phyloP scores from a whole-genome alignment of 2,888 invertebrate species.

The Bombylius discolor region DNA sequence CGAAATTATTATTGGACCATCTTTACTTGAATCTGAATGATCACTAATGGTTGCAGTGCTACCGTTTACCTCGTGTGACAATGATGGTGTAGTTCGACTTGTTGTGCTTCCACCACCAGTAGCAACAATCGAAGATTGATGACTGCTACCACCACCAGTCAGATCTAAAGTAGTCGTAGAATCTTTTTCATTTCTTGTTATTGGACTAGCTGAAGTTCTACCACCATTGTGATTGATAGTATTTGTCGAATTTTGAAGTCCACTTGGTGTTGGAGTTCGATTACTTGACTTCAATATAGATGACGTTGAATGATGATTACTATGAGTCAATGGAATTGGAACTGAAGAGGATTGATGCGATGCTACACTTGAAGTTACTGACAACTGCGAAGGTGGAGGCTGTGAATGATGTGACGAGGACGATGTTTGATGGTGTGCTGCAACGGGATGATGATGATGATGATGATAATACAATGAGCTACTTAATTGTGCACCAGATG shows the following conservation, averaged over 20 bases:
- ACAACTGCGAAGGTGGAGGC: neutral
- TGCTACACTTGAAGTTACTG: constrained; percentile 19
- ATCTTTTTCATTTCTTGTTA: constrained; percentile 22
- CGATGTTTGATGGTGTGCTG: constrained; percentile 27
- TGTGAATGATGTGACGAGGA: constrained; percentile 11
- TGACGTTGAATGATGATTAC: constrained; percentile 2
- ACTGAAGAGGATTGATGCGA: constrained; percentile 14
- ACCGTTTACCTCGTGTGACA: constrained; percentile 24
- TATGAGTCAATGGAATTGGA: constrained; percentile 3
- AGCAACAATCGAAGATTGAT: neutral
- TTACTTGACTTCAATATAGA: constrained; percentile 3
- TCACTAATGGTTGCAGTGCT: constrained; percentile 16
- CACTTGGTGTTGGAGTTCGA: constrained; percentile 1
- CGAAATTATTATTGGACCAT: constrained; percentile 8
- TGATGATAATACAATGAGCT: constrained; percentile 28
- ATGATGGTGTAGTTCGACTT: constrained; percentile 17
- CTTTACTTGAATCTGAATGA: constrained; percentile 21
- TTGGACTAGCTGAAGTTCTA: constrained; percentile 27
- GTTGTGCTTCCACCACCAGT: constrained; percentile 12
- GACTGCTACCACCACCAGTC: constrained; percentile 16
- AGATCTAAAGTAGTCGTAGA: constrained; percentile 31
- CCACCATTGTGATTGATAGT: constrained; percentile 19
- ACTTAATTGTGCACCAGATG: constrained; percentile 22
- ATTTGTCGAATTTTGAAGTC: constrained; percentile 2
- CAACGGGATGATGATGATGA: constrained; percentile 24